Percentiles rank a stretch among this genome's conserved stretches.
Conservation (phyloP, 2,888 invertebrate species). For the Erannis defoliaria region DNA sequence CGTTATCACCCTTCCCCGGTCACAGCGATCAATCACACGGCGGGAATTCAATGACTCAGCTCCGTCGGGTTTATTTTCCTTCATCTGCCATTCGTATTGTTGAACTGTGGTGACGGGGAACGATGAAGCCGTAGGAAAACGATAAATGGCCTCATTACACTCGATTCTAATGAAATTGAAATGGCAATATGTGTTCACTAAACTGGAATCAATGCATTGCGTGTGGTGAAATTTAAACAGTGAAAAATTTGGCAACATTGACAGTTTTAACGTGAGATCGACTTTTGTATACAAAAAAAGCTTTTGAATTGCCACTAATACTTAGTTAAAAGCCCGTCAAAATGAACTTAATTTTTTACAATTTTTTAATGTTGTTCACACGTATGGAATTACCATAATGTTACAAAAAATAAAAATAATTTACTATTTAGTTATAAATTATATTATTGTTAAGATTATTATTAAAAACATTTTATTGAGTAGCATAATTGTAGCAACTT, state of each 20-base stretch:
- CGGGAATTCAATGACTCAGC: conserved; percentile 54
- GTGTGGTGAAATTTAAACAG: not conserved
- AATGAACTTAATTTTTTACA: too few relatives aligned
- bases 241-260: not conserved
- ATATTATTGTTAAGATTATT: too few relatives aligned
- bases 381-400: too few relatives aligned
- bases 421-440: too few relatives aligned
- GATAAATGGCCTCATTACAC: conserved; percentile 9
- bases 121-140: conserved; percentile 1
- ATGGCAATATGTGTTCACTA: not conserved
- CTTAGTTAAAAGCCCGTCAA: too few relatives aligned
- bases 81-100: conserved; percentile 51
- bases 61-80: conserved; percentile 43
- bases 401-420: too few relatives aligned
- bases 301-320: too few relatives aligned
- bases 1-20: conserved; percentile 10
- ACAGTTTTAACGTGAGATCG: too few relatives aligned
- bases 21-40: conserved; percentile 30
- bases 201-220: not conserved
- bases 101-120: conserved; percentile 20
- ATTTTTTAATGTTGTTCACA: too few relatives aligned
- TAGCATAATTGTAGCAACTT: too few relatives aligned
- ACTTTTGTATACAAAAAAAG: too few relatives aligned
- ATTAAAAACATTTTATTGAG: too few relatives aligned
- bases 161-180: not conserved